Evolutionary conservation across 2,113 vertebrate genomes (phyloP).

Genomic region (Sisor rabdophorus): DNA sequence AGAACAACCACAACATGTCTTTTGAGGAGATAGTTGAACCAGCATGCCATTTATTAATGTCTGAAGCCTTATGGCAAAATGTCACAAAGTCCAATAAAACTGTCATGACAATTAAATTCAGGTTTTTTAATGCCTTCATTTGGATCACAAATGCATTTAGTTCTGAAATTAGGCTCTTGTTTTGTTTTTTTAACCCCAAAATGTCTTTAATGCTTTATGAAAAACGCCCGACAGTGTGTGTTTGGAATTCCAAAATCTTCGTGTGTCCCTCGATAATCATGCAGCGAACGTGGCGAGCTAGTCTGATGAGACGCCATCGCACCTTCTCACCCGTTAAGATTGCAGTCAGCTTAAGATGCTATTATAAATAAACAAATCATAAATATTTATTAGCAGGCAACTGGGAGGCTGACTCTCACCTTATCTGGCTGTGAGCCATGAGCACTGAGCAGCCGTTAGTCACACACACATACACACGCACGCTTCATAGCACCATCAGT

Average conservation of each 20-base stretch:
- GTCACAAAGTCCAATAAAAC: constrained; percentile 40
- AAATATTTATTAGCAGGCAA: constrained; percentile 42
- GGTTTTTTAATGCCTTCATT: neutral
- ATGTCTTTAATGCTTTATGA: neutral
- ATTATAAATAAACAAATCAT: constrained; percentile 42
- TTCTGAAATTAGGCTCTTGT: neutral
- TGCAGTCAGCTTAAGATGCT: constrained; percentile 16
- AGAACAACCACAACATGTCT: neutral
- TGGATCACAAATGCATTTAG: neutral
- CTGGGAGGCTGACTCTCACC: constrained; percentile 7
- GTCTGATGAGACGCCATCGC: constrained; percentile 1
- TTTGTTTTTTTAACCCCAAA: neutral
- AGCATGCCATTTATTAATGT: neutral
- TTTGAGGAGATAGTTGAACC: neutral
- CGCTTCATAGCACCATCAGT: constrained; percentile 34
- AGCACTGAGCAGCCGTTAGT: constrained; percentile 24
- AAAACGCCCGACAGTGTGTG: neutral
- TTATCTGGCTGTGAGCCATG: constrained; percentile 18
- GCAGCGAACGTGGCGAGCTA: neutral
- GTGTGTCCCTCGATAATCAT: neutral
- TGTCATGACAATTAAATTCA: neutral
- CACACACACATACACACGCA: neutral
- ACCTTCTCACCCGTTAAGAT: constrained; percentile 16
- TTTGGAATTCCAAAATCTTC: neutral
- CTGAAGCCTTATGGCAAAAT: neutral